phyloP scores from a whole-genome alignment of 2,888 invertebrate species.

The Parnassius orleans region DNA sequence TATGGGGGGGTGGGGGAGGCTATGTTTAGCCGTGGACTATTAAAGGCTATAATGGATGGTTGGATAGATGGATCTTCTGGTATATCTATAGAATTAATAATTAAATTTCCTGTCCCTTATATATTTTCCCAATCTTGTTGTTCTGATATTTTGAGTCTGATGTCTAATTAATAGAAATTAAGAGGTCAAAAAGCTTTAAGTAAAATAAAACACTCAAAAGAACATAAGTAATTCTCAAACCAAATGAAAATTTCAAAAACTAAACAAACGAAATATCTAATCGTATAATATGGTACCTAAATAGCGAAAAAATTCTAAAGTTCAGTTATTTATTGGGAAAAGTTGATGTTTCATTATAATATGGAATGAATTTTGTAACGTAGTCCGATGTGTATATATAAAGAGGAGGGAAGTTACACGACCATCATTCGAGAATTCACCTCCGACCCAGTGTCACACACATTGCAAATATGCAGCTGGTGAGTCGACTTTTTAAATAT shows the following conservation, averaged over 20 bases:
- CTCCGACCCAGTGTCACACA: constrained; percentile 56
- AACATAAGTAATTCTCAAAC: not conserved
- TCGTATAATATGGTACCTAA: constrained; percentile 29
- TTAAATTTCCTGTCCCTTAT: too few species aligned
- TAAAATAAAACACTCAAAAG: too few species aligned
- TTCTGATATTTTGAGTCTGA: too few species aligned
- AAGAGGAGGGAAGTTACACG: constrained; percentile 40
- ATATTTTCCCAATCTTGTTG: too few species aligned
- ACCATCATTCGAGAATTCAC: constrained; percentile 63
- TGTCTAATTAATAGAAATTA: too few species aligned
- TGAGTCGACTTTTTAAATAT: constrained; percentile 45
- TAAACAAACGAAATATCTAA: not conserved
- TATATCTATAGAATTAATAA: too few species aligned
- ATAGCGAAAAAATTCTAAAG: constrained; percentile 43
- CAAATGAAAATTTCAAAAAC: not conserved
- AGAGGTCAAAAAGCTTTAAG: constrained; percentile 1
- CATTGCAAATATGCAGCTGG: constrained; percentile 65
- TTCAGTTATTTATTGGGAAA: constrained; percentile 60
- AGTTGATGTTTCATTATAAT: constrained; percentile 57
- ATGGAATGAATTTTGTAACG: constrained; percentile 70
- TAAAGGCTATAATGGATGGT: too few species aligned
- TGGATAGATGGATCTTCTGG: too few species aligned
- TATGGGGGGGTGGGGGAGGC: too few species aligned
- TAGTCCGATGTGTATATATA: constrained; percentile 56
- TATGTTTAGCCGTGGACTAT: too few species aligned